Conservation (phyloP, 2,797 vertebrate species). For the Darevskia mixta region DNA sequence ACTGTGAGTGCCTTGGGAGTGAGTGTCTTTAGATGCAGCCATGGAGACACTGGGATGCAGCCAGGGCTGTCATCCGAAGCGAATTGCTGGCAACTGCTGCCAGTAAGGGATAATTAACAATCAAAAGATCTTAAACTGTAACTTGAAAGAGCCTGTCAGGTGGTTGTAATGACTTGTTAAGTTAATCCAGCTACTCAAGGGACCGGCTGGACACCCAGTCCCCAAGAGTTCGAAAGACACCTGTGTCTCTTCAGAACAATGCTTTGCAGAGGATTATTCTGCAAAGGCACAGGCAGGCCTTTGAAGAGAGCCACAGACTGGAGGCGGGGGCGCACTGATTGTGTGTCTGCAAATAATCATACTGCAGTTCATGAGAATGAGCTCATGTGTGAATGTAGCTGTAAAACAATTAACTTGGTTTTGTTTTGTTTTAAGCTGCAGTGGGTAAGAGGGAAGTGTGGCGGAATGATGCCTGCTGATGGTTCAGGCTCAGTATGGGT, state of each 20-base stretch:
- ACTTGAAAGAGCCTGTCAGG: conserved; percentile 13
- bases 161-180: conserved; percentile 4
- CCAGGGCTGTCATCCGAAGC: conserved; percentile 21
- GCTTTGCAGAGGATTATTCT: background rate
- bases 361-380: background rate
- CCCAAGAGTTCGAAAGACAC: background rate
- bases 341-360: background rate
- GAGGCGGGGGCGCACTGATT: too few species aligned
- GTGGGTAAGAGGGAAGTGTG: background rate
- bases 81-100: conserved; percentile 19
- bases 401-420: background rate
- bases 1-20: background rate
- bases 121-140: conserved; percentile 22
- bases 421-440: background rate
- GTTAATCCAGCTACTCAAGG: background rate
- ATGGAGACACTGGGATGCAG: background rate
- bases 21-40: background rate
- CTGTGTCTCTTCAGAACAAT: background rate
- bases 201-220: background rate
- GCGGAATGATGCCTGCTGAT: too few species aligned
- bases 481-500: too few species aligned
- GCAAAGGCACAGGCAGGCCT: background rate
- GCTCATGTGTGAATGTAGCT: too few species aligned
- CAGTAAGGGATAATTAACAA: conserved; percentile 30
- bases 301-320: background rate